Evolutionary conservation across 1,140 invertebrate genomes (phyloP).

Genomic region (Temnothorax curvispinosus): DNA sequence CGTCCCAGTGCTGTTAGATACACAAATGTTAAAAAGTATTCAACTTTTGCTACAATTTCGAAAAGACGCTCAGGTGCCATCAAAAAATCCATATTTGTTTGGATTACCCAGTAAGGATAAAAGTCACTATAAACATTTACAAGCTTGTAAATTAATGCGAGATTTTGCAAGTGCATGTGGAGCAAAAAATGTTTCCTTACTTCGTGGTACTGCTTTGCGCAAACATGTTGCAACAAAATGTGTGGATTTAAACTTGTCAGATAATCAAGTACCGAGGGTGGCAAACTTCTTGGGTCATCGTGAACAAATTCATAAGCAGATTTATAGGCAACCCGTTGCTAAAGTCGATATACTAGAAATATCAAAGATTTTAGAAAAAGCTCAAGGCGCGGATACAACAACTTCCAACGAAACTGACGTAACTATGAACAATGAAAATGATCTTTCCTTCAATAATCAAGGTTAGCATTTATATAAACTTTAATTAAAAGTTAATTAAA

Average conservation of each 20-base stretch:
- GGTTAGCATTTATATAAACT: neutral
- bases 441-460: neutral
- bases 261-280: neutral
- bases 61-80: neutral
- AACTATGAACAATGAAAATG: neutral
- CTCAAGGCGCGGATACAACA: neutral
- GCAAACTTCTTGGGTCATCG: neutral
- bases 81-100: neutral
- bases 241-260: neutral
- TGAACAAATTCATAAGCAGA: neutral
- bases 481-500: too few relatives aligned
- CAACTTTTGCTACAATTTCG: neutral
- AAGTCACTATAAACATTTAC: neutral
- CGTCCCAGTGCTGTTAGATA: neutral
- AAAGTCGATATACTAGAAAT: neutral
- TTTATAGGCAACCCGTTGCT: neutral
- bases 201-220: neutral
- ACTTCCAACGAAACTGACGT: neutral
- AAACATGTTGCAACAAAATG: constrained; percentile 10
- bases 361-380: neutral
- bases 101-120: neutral
- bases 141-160: neutral
- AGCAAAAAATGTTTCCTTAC: neutral
- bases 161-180: neutral
- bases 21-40: neutral